Conservation (phyloP, 2,888 invertebrate species). For the Spilosoma lubricipeda region DNA sequence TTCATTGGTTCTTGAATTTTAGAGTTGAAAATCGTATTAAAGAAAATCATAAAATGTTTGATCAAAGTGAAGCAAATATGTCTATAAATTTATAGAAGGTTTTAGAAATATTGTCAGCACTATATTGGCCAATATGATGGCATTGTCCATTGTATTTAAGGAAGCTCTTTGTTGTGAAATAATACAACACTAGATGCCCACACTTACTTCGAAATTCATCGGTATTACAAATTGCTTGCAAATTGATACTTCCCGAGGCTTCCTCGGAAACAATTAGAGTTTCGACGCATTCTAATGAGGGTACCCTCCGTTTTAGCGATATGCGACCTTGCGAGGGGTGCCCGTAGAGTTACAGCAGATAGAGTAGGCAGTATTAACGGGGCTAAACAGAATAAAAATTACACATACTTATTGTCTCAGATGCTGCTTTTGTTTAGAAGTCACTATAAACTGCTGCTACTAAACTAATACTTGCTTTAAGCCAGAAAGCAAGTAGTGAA, state of each 20-base stretch:
- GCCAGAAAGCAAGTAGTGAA: too few species aligned
- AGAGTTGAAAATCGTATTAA: too few species aligned
- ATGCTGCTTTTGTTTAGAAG: too few species aligned
- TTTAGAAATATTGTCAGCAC: too few species aligned
- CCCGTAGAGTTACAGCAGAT: not conserved
- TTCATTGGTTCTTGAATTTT: too few species aligned
- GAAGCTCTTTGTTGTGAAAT: not conserved
- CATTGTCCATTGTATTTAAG: not conserved
- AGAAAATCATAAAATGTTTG: too few species aligned
- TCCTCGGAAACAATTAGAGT: constrained; percentile 74
- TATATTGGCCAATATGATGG: not conserved
- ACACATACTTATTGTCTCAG: not conserved
- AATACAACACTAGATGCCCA: constrained; percentile 10
- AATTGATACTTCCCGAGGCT: constrained; percentile 70
- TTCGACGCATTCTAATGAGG: constrained; percentile 64
- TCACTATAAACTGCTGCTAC: too few species aligned
- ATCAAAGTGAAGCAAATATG: too few species aligned
- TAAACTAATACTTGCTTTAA: too few species aligned
- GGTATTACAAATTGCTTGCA: constrained; percentile 69
- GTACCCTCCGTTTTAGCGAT: constrained; percentile 47
- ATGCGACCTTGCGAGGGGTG: constrained; percentile 41
- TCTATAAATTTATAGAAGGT: too few species aligned
- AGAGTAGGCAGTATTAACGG: not conserved
- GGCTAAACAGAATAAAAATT: not conserved
- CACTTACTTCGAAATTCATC: constrained; percentile 42